Base-by-base conservation (phyloP, 37 sponge, comb jelly and placozoan species). In the Trichoplax adhaerens region DNA sequence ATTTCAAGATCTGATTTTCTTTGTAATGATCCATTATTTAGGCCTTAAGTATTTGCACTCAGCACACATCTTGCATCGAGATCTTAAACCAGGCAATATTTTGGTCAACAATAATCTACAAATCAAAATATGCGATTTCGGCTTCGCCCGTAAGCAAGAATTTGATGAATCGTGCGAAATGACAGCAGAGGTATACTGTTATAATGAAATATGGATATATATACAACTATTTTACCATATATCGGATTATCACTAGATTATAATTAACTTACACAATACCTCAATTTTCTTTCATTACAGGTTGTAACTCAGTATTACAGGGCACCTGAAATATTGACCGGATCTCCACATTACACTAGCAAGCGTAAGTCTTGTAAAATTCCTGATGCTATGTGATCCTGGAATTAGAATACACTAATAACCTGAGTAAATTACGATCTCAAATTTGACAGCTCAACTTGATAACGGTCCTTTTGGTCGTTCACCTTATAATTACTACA, bases 221-320 rank as follows among this genome's bases (percentile, higher is more conserved):
- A 46, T 3, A 1, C 52, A 0, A 1, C 3, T 48, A 7, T 57
- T 63, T 52, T 62, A 5, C 63, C 61, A 57, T 50, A 57, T 12
- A 48, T 50, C 12, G 54, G 48, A 6, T 48, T 54, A 50, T 7
- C 68, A 50, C 68, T 52, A 50, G 47, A 50, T 52, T 5, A 6
- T 50, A 50, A 56, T 56, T 69, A 50, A 50, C 68, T 66, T 66
- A 5, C 7, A 6, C 68, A 6, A 10, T 6, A 6, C 10, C 50
- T 6, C 10, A 50, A 4, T 68, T 2, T 12, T 47, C 54, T 2
- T 55, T 3, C 2, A 48, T 2, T 71, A 1, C 59, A 73, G 74
- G 91, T 90, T 29, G 91, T 90, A 10, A 90, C 91, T 6, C 91
- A 86, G 81, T 90, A 81, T 68, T 90, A 90, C 72, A 67, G 91